Base-by-base conservation (phyloP, 2,113 vertebrate genomes). In the Campylorhamphus procurvoides region DNA sequence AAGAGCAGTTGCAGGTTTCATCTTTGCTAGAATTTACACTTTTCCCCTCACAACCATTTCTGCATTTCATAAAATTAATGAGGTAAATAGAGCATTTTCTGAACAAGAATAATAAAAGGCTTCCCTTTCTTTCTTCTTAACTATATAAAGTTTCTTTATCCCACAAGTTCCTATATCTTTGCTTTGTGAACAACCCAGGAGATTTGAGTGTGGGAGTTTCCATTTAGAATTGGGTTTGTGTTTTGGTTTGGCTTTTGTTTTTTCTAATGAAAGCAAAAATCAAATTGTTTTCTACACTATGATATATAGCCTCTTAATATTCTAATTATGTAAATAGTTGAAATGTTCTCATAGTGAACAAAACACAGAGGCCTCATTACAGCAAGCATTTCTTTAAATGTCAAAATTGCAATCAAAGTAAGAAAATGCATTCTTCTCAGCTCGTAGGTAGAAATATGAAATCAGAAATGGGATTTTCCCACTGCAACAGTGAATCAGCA, bases 251-350 rank as follows among this genome's bases (percentile, higher is more conserved):
- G 13, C 5, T 33, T n/a, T 49, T 12, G 14, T 18, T 28, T 47
- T 40, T 63, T 74, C 60, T 22, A 8, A 60, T 69, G 15, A 86
- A 46, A 83, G 68, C 19, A 89, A 84, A 59, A 84, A 40, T 33
- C 17, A 66, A 72, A 76, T 55, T 46, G 17, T 80, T 92, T 93
- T 50, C 47, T 46, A 13, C 17, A 25, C 18, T 44, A 76, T 47
- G 18, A 62, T 69, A 62, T 22, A n/a, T 7, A 73, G 50, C n/a
- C 22, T 63, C 60, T 81, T 84, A 83, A 78, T 83, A 78, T 62
- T 82, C 55, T 79, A 76, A 67, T 89, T 88, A 95, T 49, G 78
- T 56, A 88, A 93, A 94, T 86, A 67, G 50, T 84, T 40, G 19
- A 67, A 91, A 53, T 60, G 40, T 80, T 95, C 82, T 55, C 52